These are phyloP conservation scores for Tenthredo scrophulariae DNA, from an alignment of 2,888 invertebrate species.

Conservation along the genomic window DNA sequence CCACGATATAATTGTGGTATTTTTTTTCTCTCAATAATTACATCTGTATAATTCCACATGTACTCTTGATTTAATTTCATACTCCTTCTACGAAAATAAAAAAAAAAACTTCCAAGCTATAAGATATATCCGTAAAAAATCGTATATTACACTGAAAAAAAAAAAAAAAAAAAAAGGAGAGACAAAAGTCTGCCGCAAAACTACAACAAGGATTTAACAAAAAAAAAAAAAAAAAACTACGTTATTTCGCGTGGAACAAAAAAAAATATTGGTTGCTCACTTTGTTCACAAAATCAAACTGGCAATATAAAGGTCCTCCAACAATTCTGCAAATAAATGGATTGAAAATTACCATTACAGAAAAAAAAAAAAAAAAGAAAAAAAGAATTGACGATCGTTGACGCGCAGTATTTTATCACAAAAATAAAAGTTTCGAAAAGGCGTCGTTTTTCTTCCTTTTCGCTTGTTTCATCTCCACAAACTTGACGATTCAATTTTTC, in stretches of 20 bases:
- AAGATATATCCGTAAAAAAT: constrained; percentile 10
- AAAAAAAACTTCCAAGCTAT: not conserved
- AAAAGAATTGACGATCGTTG: constrained; percentile 8
- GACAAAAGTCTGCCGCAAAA: not conserved
- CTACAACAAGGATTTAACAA: not conserved
- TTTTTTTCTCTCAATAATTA: constrained; percentile 50
- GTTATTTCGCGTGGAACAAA: not conserved
- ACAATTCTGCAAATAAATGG: constrained; percentile 62
- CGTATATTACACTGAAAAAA: not conserved
- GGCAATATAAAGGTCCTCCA: constrained; percentile 60
- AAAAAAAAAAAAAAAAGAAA: too few relatives aligned
- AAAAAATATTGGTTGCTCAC: constrained; percentile 60
- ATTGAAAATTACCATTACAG: not conserved
- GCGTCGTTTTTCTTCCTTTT: not conserved
- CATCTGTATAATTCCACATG: not conserved
- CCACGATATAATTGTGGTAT: constrained; percentile 42
- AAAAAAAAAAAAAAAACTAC: too few relatives aligned
- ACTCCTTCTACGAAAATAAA: not conserved
- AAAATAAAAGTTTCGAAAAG: not conserved
- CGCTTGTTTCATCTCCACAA: not conserved
- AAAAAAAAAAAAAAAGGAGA: constrained; percentile 37
- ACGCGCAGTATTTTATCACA: not conserved
- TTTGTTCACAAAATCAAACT: constrained; percentile 64
- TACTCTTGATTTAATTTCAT: not conserved
- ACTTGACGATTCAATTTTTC: not conserved